Evolutionary conservation across 2,113 vertebrate species (phyloP), one percentile per base, ranked within the genome.

Genomic region (Prionailurus bengalensis): DNA sequence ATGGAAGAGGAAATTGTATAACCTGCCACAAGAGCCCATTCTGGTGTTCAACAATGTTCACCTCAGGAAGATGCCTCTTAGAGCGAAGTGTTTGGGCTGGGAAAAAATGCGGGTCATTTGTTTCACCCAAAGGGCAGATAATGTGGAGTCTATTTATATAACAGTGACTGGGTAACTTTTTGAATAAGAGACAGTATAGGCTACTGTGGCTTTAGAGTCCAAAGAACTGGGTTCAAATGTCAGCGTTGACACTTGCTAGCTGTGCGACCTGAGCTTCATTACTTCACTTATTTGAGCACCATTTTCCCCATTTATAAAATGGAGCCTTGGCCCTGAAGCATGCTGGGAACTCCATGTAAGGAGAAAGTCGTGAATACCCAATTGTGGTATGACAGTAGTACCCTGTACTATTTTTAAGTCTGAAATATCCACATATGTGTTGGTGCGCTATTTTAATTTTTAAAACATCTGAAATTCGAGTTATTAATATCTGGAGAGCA

Each of bases 1-100:
- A 94, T 2, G 1, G 70, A 87, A 95, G 36, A 96, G 84, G 80
- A 81, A 73, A 95, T 81, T 84, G 90, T 88, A 96, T 90, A 92
- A 73, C 66, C n/a, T 80, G 31, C 45, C n/a, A 58, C 7, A 71
- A 97, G 90, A 95, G 83, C 70, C 85, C 70, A 61, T 92, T 95
- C 68, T 55, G 21, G 58, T 94, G 25, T 89, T 88, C 25, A 2
- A 81, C 45, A 88, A 55, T 11, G 16, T 84, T 96, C 51, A 78
- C 51, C 87, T 92, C 27, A 84, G 88, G 51, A 97, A 97, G 97
- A 92, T 53, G 42, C 66, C 95, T 92, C 80, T 96, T 61, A 58
- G 51, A 83, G 36, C 51, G 63, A 95, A 93, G 71, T 55, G 73
- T 91, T 89, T 89, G 71, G 94, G 29, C 48, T 63, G 73, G 94